phyloP scores from a whole-genome alignment of 1,140 invertebrate species.

The Lepidurus arcticus region DNA sequence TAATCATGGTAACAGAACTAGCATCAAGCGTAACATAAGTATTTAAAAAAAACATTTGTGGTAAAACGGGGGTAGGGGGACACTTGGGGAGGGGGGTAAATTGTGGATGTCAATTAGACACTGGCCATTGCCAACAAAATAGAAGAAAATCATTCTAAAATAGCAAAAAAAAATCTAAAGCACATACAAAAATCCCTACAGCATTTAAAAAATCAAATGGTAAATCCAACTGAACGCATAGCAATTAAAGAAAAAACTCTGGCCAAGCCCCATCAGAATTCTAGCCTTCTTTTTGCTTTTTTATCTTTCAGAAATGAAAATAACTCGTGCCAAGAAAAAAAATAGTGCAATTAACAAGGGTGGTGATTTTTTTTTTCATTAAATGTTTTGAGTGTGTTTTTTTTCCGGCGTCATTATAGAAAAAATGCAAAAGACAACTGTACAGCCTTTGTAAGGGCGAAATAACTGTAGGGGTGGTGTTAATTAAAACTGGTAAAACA shows the following conservation, averaged over 20 bases:
- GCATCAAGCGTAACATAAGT: constrained; percentile 14
- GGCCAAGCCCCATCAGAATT: not conserved
- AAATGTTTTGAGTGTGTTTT: too few species aligned
- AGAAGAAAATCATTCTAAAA: not conserved
- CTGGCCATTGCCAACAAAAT: constrained; percentile 17
- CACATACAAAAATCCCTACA: too few species aligned
- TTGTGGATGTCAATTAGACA: constrained; percentile 15
- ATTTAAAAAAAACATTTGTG: not conserved
- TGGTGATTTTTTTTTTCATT: too few species aligned
- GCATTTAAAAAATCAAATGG: too few species aligned
- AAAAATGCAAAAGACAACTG: not conserved
- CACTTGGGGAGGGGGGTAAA: not conserved
- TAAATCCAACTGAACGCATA: not conserved
- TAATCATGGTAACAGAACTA: constrained; percentile 8
- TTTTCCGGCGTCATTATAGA: too few species aligned
- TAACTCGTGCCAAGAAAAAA: not conserved
- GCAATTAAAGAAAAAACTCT: not conserved
- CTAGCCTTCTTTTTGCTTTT: not conserved
- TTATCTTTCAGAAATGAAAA: not conserved
- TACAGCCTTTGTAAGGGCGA: not conserved
- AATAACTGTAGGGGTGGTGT: not conserved
- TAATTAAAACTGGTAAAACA: not conserved
- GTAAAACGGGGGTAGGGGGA: not conserved
- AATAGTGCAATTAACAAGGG: not conserved
- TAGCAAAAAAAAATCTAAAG: too few species aligned